These are phyloP conservation scores for Girardia tigrina DNA, from an alignment of 2,888 invertebrate genomes.

Conservation along the genomic window DNA sequence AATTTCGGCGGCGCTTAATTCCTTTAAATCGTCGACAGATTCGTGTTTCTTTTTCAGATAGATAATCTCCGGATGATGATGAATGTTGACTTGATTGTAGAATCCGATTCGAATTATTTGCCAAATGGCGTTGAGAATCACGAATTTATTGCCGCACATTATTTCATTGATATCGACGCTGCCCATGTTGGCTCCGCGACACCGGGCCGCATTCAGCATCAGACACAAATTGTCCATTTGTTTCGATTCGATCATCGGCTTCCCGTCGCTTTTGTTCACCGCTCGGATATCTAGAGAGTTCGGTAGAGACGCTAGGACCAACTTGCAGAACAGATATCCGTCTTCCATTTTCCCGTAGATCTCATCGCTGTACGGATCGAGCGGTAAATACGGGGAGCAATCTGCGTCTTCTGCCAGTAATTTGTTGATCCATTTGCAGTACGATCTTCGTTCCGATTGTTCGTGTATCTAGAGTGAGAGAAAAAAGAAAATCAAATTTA, in stretches of 20 bases:
- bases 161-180: background rate
- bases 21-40: slow-evolving; percentile 11
- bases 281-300: background rate
- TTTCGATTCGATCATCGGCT: background rate
- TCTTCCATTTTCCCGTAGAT: background rate
- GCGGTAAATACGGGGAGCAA: background rate
- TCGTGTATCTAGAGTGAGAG: background rate
- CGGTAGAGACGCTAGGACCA: background rate
- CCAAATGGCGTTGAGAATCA: background rate
- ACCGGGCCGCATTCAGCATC: background rate
- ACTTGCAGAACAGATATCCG: background rate
- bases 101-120: background rate
- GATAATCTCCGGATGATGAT: slow-evolving; percentile 7
- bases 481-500: background rate
- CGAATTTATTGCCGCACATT: background rate
- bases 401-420: background rate
- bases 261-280: background rate
- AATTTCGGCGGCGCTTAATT: background rate
- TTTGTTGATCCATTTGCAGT: background rate
- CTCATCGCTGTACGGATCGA: background rate
- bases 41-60: background rate
- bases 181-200: background rate
- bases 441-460: background rate
- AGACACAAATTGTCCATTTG: background rate
- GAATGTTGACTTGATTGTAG: background rate